Percentiles rank a stretch among this genome's conserved stretches.
These are phyloP conservation scores for Phyllostomus hastatus DNA, from an alignment of 2,113 vertebrate genomes.

Conservation along the genomic window DNA sequence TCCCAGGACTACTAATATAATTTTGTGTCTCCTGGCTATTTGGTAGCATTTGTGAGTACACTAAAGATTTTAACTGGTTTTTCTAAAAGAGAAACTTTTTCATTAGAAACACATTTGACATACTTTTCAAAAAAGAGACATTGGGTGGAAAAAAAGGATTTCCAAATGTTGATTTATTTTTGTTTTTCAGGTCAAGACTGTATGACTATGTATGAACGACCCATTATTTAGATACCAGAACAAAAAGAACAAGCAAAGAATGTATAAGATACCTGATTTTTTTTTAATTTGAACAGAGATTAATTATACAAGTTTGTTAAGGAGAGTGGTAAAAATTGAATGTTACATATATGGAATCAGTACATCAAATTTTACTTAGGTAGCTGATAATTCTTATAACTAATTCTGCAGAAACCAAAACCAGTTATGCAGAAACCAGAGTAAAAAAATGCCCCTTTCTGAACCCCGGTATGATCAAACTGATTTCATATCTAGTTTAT, in stretches of 20 bases:
- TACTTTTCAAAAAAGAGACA: neutral
- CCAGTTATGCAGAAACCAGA: slow-evolving; percentile 50
- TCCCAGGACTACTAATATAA: neutral
- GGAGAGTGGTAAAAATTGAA: slow-evolving; percentile 58
- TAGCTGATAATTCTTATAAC: slow-evolving; percentile 56
- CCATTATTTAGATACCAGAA: slow-evolving; percentile 9
- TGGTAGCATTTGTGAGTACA: slow-evolving; percentile 3
- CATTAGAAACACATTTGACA: neutral
- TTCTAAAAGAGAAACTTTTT: slow-evolving; percentile 32
- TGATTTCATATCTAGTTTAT: slow-evolving; percentile 41
- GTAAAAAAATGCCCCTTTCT: slow-evolving; percentile 47
- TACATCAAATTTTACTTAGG: slow-evolving; percentile 41
- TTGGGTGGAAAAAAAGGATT: neutral
- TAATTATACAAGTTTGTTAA: slow-evolving; percentile 63
- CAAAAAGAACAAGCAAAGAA: slow-evolving; percentile 33
- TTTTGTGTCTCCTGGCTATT: neutral
- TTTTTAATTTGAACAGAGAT: slow-evolving; percentile 66
- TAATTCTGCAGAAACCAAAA: slow-evolving; percentile 56
- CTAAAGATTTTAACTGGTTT: neutral
- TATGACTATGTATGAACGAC: neutral
- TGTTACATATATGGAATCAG: slow-evolving; percentile 50
- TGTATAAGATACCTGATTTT: slow-evolving; percentile 47
- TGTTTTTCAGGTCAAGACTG: slow-evolving; percentile 16
- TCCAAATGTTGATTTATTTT: slow-evolving; percentile 15
- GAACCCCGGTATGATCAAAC: slow-evolving; percentile 27